Evolutionary conservation across 2,888 invertebrate genomes (phyloP).

Genomic region (Trissolcus japonicus): DNA sequence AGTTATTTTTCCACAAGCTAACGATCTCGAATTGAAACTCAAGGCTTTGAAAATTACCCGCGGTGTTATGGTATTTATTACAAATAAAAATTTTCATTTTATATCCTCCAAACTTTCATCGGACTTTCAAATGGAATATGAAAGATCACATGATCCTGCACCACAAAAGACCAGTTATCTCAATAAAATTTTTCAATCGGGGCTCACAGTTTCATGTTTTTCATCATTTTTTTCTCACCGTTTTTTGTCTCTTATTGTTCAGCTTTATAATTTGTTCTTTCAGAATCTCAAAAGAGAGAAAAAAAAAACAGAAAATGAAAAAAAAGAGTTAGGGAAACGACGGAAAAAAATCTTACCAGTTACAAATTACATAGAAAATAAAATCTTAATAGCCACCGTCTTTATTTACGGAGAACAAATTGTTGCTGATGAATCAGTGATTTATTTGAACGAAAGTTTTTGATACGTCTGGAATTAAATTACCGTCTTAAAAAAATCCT

Average conservation of each 20-base stretch:
- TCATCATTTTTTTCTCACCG: neutral
- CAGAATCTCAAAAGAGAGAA: too few relatives aligned
- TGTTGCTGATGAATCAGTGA: conserved; percentile 3
- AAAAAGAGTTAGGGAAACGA: too few relatives aligned
- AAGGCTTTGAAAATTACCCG: conserved; percentile 8
- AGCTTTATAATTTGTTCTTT: too few relatives aligned
- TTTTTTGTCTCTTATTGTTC: neutral
- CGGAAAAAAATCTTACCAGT: too few relatives aligned
- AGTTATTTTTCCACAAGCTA: neutral
- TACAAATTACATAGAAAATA: too few relatives aligned
- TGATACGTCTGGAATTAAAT: neutral
- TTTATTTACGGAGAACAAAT: too few relatives aligned
- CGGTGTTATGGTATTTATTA: conserved; percentile 7
- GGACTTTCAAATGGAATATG: conserved; percentile 15
- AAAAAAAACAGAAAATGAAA: too few relatives aligned
- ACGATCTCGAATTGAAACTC: too few relatives aligned
- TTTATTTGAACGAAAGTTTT: conserved; percentile 1
- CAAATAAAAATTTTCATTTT: conserved; percentile 9
- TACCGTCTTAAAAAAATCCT: neutral
- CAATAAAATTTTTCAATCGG: neutral
- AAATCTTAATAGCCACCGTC: too few relatives aligned
- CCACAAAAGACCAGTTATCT: conserved; percentile 1
- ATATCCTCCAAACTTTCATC: conserved; percentile 20
- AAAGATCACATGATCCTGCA: neutral
- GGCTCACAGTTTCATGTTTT: neutral